phyloP scores from a whole-genome alignment of 2,797 vertebrate genomes.

The Peromyscus melanophrys region DNA sequence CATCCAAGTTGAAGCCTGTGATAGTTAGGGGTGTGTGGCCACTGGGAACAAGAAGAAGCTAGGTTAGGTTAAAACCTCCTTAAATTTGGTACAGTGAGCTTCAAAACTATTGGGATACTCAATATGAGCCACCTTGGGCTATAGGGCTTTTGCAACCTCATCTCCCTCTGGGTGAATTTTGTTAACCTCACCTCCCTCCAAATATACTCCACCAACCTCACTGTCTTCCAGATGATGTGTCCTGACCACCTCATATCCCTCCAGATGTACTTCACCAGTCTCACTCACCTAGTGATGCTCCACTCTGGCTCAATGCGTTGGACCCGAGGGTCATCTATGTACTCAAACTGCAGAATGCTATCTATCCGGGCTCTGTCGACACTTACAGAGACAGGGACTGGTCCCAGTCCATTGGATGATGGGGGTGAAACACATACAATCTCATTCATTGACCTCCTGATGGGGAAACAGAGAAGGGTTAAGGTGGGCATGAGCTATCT shows the following conservation, averaged over 20 bases:
- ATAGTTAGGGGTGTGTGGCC: conserved; percentile 96
- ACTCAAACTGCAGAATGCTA: conserved; percentile 95
- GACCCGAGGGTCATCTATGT: conserved; percentile 97
- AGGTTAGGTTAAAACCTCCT: not conserved
- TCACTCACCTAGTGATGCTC: conserved; percentile 97
- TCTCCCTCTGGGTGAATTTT: not conserved
- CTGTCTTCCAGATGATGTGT: not conserved
- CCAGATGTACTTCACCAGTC: not conserved
- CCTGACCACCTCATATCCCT: not conserved
- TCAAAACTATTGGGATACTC: not conserved
- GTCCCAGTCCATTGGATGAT: conserved; percentile 93
- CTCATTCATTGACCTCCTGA: conserved; percentile 94
- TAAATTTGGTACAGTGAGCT: not conserved
- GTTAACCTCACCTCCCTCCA: not conserved
- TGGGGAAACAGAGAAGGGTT: rapidly evolving
- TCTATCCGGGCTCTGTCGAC: conserved; percentile 96
- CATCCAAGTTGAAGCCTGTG: conserved; percentile 97
- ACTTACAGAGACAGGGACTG: conserved; percentile 94
- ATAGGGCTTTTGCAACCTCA: not conserved
- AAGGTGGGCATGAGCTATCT: rapidly evolving
- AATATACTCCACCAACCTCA: not conserved
- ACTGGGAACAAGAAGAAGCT: conserved; percentile 87
- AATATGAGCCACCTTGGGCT: not conserved
- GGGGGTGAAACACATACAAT: conserved; percentile 96
- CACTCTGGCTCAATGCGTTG: conserved; percentile 97